phyloP scores from a whole-genome alignment of 2,113 vertebrate species.

The Leptobrachium leishanense region DNA sequence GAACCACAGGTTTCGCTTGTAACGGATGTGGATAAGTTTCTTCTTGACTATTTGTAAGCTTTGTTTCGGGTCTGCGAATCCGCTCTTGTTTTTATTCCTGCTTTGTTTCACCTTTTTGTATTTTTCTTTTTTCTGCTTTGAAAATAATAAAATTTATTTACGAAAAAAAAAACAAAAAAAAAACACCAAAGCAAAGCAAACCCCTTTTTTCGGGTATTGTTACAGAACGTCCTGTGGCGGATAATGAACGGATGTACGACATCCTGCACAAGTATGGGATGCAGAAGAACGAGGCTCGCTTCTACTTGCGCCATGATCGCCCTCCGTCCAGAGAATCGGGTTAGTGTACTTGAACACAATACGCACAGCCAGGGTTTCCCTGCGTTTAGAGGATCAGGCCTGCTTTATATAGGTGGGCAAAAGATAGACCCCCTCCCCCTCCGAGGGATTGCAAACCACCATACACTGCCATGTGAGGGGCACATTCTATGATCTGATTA shows the following conservation, averaged over 20 bases:
- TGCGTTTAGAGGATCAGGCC: too few species aligned
- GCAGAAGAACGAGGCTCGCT: slow-evolving; percentile 84
- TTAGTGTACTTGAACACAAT: slow-evolving; percentile 61
- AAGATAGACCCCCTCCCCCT: too few species aligned
- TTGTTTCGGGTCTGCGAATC: neutral
- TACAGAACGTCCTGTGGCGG: slow-evolving; percentile 83
- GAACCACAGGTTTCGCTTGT: too few species aligned
- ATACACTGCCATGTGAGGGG: too few species aligned
- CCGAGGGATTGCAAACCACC: too few species aligned
- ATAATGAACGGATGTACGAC: slow-evolving; percentile 89
- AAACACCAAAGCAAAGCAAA: too few species aligned
- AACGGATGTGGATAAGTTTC: too few species aligned
- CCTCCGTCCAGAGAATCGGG: slow-evolving; percentile 75
- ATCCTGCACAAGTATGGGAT: slow-evolving; percentile 85
- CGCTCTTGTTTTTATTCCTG: neutral
- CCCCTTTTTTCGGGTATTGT: slow-evolving; percentile 27
- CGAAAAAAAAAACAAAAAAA: too few species aligned
- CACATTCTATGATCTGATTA: too few species aligned
- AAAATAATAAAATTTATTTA: neutral
- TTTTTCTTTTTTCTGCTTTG: slow-evolving; percentile 8
- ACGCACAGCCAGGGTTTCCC: too few species aligned
- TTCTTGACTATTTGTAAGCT: too few species aligned
- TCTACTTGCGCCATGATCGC: slow-evolving; percentile 88
- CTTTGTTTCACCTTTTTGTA: neutral
- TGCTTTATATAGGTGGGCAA: too few species aligned